phyloP scores from a whole-genome alignment of 2,888 invertebrate genomes.

The Syrphus vitripennis region DNA sequence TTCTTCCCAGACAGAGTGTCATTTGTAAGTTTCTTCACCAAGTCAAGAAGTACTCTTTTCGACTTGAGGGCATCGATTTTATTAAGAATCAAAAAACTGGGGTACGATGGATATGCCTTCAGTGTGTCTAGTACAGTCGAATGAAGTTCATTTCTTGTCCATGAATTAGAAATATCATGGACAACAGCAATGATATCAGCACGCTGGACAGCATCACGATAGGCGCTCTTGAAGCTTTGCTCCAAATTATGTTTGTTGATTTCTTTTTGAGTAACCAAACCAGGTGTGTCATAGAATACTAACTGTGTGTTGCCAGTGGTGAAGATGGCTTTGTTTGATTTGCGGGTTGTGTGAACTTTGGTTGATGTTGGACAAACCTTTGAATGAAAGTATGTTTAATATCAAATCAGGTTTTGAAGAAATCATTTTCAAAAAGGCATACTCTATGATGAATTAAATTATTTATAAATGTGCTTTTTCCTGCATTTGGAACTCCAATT shows the following conservation, averaged over 20 bases:
- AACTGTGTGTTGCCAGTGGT: slow-evolving; percentile 91
- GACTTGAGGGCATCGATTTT: slow-evolving; percentile 90
- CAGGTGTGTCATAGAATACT: slow-evolving; percentile 96
- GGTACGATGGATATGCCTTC: slow-evolving; percentile 83
- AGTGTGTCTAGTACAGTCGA: slow-evolving; percentile 87
- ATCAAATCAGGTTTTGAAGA: neutral
- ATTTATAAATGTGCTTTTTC: slow-evolving; percentile 97
- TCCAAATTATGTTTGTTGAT: slow-evolving; percentile 83
- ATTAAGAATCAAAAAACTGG: slow-evolving; percentile 92
- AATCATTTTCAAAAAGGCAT: slow-evolving; percentile 73
- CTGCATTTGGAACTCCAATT: slow-evolving; percentile 96
- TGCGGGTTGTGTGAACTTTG: slow-evolving; percentile 95
- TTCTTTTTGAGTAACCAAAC: slow-evolving; percentile 88
- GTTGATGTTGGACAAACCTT: slow-evolving; percentile 94
- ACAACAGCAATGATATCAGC: slow-evolving; percentile 93
- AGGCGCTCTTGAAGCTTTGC: slow-evolving; percentile 83
- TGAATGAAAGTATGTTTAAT: neutral
- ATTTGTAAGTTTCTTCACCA: slow-evolving; percentile 87
- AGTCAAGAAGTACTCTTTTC: slow-evolving; percentile 88
- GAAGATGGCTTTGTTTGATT: slow-evolving; percentile 87
- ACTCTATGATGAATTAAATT: slow-evolving; percentile 90
- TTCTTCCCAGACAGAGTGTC: slow-evolving; percentile 80
- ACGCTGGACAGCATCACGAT: slow-evolving; percentile 82
- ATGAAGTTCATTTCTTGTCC: slow-evolving; percentile 87
- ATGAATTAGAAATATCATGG: slow-evolving; percentile 90